These are phyloP conservation scores for Ophioninae sp. DNA, from an alignment of 2,888 invertebrate genomes.

Conservation along the genomic window DNA sequence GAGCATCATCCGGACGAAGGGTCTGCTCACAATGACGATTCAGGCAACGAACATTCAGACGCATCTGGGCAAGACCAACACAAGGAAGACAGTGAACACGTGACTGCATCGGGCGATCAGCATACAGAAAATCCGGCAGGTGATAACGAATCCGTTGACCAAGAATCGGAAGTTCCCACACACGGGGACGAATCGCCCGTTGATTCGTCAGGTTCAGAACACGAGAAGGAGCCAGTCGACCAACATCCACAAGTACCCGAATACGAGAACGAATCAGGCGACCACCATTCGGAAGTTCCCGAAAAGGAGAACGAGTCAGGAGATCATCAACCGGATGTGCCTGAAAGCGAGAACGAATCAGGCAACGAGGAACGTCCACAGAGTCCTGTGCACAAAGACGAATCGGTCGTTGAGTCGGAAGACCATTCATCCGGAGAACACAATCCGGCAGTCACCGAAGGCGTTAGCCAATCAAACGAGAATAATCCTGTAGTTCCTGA, in stretches of 20 bases:
- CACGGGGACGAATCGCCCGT: background rate
- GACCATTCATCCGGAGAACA: background rate
- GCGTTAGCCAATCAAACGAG: background rate
- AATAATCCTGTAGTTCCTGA: background rate
- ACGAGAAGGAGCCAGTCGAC: background rate
- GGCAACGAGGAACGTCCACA: background rate
- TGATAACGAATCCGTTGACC: background rate
- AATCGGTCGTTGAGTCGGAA: background rate
- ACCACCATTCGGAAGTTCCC: background rate
- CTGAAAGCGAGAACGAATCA: background rate
- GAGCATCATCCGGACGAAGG: background rate
- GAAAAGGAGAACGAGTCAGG: background rate
- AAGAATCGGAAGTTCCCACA: background rate
- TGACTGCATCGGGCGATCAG: background rate
- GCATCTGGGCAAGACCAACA: background rate
- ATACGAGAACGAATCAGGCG: background rate
- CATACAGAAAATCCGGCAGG: background rate
- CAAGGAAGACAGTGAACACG: background rate
- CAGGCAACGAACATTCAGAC: background rate
- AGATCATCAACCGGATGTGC: background rate
- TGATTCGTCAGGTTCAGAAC: background rate
- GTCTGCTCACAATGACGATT: background rate
- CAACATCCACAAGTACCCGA: background rate
- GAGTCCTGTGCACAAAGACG: background rate
- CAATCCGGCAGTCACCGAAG: background rate